Base-by-base conservation (phyloP, 2,888 invertebrate genomes). In the Clivina fossor region DNA sequence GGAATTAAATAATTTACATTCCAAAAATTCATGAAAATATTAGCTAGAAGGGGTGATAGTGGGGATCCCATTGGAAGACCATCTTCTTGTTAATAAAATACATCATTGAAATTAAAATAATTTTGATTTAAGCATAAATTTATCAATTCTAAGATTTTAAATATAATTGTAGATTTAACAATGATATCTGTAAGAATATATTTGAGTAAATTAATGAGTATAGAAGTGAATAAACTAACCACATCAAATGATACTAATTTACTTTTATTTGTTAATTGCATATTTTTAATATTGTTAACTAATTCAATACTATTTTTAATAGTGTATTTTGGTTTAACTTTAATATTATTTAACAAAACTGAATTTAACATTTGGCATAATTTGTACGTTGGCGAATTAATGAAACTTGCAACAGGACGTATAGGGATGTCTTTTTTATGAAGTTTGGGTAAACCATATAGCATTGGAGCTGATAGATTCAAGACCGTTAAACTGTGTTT, bases 1-100 rank as follows among this genome's bases (percentile, higher is more conserved):
- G 9, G 46, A 26, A 11, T 19, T 8, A 38, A 54, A 46, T 19
- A 54, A 20, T n/a, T 26, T 9, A 2, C 2, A 33, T 32, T 51
- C 51, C 5, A 51, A 22, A 20, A 11, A 28, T 54, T 19, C 54
- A 54, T 54, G 19, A 37, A 54, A 26, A 54, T 54, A 5, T 54
- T 37, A 18, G 46, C 47, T 16, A 18, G 19, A 7, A 54, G 7
- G 9, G 44, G 46, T 11, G 33, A 44, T n/a, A 33, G 28, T 3
- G 43, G 44, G 4, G 43, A 54, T 2, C 46, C 37, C 46, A 54
- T 54, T 11, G 38, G 26, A 3, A 54, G 38, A 24, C 54, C 54
- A 4, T 35, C 47, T 15, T 22, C 30, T 54, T 54, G 46, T 37
- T 16, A 26, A 13, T 28, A 46, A 9, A 41, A 32, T 20, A 7